Percentiles rank a stretch among this genome's conserved stretches.
Evolutionary conservation across 2,797 vertebrate species (phyloP).

Genomic region (Semaprochilodus insignis): DNA sequence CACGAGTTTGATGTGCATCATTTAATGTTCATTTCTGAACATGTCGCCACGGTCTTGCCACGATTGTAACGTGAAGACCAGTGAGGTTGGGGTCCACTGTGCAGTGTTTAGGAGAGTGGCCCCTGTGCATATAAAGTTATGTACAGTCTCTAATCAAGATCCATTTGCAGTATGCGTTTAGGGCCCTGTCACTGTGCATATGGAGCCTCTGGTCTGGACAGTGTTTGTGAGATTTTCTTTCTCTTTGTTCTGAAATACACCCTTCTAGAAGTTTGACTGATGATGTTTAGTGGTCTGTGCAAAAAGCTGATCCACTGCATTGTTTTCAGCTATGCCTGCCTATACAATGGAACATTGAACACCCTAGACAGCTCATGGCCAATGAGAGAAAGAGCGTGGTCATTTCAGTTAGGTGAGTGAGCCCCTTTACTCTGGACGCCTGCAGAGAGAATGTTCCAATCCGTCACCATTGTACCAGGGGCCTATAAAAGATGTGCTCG

Average conservation of each 20-base stretch:
- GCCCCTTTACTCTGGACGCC: slow-evolving; percentile 63
- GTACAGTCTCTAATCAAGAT: background rate
- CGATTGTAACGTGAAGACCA: background rate
- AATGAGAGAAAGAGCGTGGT: slow-evolving; percentile 61
- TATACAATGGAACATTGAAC: slow-evolving; percentile 71
- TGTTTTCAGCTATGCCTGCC: slow-evolving; percentile 49
- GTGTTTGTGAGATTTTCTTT: slow-evolving; percentile 36
- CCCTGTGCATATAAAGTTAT: too few species aligned
- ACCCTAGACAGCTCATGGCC: slow-evolving; percentile 64
- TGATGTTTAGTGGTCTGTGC: slow-evolving; percentile 50
- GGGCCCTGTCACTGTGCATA: background rate
- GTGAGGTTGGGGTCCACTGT: too few species aligned
- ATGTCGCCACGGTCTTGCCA: background rate
- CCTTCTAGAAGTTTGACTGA: slow-evolving; percentile 72
- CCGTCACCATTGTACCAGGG: slow-evolving; percentile 74
- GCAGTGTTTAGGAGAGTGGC: too few species aligned
- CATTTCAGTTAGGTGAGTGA: slow-evolving; percentile 56
- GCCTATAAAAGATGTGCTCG: slow-evolving; percentile 76
- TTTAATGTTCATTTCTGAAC: background rate
- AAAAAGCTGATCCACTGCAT: slow-evolving; percentile 73
- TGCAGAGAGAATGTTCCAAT: slow-evolving; percentile 75
- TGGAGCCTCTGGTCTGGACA: background rate
- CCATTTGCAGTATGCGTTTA: background rate
- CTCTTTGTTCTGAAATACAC: slow-evolving; percentile 59
- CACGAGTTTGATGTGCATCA: background rate